These are phyloP conservation scores for Palythoa grandiflora DNA, from an alignment of 92 coral and sea anemone species.

Conservation along the genomic window DNA sequence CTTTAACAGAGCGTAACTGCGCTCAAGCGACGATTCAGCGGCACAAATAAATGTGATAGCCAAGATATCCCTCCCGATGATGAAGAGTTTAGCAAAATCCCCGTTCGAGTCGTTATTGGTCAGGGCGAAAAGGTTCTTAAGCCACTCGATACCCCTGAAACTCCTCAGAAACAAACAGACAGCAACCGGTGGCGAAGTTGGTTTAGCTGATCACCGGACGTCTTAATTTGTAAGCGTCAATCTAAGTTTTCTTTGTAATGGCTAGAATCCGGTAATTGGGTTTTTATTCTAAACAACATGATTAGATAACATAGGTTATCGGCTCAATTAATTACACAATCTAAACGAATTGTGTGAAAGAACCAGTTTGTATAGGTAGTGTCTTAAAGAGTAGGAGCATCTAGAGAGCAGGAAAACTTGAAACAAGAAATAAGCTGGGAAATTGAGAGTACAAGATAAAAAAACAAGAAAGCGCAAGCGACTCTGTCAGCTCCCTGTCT, in stretches of 20 bases:
- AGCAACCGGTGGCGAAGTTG: conserved; percentile 38
- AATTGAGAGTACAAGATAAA: too few relatives aligned
- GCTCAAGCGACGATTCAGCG: conserved; percentile 37
- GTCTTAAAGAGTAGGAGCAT: too few relatives aligned
- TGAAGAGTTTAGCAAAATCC: conserved; percentile 20
- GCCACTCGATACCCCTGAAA: conserved; percentile 1
- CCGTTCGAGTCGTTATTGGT: conserved; percentile 42
- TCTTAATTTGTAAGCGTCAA: too few relatives aligned
- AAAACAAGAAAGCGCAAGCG: too few relatives aligned
- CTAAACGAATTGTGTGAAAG: too few relatives aligned
- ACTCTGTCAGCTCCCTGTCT: too few relatives aligned
- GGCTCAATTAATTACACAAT: too few relatives aligned
- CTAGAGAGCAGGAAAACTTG: too few relatives aligned
- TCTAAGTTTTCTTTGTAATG: neutral
- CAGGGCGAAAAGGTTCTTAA: conserved; percentile 44
- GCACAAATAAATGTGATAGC: conserved; percentile 30
- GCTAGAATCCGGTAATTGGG: neutral
- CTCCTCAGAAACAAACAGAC: conserved; percentile 5
- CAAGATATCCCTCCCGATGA: neutral
- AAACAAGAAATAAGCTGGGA: too few relatives aligned
- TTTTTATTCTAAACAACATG: too few relatives aligned
- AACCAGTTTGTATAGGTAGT: too few relatives aligned
- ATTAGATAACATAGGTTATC: neutral
- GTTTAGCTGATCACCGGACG: conserved; percentile 21
- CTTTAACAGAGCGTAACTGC: conserved; percentile 35